These are phyloP conservation scores for Macrotis lagotis DNA, from an alignment of 2,113 vertebrate genomes.

Conservation along the genomic window DNA sequence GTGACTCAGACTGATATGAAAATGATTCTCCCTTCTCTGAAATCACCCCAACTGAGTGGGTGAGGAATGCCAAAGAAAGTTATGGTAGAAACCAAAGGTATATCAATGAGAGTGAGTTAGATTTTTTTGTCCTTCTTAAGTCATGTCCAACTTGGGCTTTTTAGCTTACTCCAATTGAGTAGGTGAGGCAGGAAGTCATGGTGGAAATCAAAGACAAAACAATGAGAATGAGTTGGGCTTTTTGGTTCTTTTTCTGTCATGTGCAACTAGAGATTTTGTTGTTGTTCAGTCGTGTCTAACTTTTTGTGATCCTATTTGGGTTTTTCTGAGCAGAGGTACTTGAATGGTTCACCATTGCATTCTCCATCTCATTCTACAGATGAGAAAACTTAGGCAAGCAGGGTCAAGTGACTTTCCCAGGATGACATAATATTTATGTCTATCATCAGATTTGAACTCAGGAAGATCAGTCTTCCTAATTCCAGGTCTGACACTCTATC, in stretches of 20 bases:
- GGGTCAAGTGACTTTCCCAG: neutral
- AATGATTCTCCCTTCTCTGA: neutral
- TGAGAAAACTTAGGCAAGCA: neutral
- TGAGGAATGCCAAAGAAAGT: neutral
- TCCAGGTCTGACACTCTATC: neutral
- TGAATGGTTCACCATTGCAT: neutral
- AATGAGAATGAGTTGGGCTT: too few relatives aligned
- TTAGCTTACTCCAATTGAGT: neutral
- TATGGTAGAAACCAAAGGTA: neutral
- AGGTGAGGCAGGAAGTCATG: too few relatives aligned
- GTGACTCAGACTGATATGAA: neutral
- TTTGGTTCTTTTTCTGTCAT: neutral
- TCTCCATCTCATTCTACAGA: neutral
- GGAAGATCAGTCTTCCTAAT: neutral
- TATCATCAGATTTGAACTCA: neutral
- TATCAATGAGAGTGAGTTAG: neutral
- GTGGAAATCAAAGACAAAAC: too few relatives aligned
- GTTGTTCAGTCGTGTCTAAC: neutral
- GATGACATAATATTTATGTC: neutral
- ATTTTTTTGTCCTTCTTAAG: neutral
- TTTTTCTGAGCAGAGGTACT: neutral
- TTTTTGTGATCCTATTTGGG: neutral
- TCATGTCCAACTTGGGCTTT: too few relatives aligned
- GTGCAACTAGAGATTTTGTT: too few relatives aligned
- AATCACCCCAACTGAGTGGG: neutral